A percentile compares a stretch with the other conserved stretches of the same genome.
Evolutionary conservation across 2,888 invertebrate genomes (phyloP).

Genomic region (Nomada flava): DNA sequence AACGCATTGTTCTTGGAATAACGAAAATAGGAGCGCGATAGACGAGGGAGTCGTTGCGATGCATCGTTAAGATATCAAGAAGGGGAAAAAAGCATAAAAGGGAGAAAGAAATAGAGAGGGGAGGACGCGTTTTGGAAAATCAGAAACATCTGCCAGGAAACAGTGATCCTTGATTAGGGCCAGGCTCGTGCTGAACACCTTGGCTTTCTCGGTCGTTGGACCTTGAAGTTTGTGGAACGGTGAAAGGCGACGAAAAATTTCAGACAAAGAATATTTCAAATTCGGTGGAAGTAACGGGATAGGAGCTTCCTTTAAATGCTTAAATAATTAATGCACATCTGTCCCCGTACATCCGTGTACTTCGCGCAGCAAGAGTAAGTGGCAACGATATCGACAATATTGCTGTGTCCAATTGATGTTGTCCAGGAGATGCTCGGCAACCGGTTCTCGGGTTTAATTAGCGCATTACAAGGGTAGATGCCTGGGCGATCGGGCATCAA

Average conservation of each 20-base stretch:
- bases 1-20: too few relatives aligned
- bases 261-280: not conserved
- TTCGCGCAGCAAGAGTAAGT: not conserved
- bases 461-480: slow-evolving; percentile 23
- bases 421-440: slow-evolving; percentile 6
- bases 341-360: too few relatives aligned
- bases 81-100: not conserved
- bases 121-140: slow-evolving; percentile 59
- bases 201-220: slow-evolving; percentile 31
- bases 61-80: not conserved
- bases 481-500: slow-evolving; percentile 1
- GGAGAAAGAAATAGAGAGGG: not conserved
- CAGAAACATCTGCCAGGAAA: slow-evolving; percentile 74
- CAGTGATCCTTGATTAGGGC: slow-evolving; percentile 67
- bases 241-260: slow-evolving; percentile 13
- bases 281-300: not conserved
- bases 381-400: not conserved
- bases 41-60: too few relatives aligned
- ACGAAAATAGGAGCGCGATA: too few relatives aligned
- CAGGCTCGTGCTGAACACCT: slow-evolving; percentile 68
- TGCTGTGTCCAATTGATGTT: not conserved
- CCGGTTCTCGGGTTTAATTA: slow-evolving; percentile 38
- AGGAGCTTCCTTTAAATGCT: not conserved
- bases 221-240: slow-evolving; percentile 26
- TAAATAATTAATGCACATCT: slow-evolving; percentile 1